Evolutionary conservation across 2,888 invertebrate species (phyloP).

Genomic region (Morpho achilles): DNA sequence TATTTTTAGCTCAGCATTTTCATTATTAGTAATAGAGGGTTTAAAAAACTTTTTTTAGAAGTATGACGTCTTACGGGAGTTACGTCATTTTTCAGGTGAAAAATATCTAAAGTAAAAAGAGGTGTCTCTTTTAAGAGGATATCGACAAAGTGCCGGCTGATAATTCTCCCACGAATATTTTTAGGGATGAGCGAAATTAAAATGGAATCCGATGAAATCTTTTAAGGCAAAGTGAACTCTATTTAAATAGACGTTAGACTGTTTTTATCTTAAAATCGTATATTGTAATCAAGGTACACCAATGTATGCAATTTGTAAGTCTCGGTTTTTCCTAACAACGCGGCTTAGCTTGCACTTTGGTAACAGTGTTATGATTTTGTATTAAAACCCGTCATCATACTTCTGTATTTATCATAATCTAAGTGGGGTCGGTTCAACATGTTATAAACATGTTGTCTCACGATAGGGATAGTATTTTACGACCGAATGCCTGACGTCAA

Average conservation of each 20-base stretch:
- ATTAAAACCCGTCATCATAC: no score
- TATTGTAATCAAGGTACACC: slow-evolving; percentile 8
- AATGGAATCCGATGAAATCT: slow-evolving; percentile 16
- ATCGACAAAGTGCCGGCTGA: slow-evolving; percentile 31
- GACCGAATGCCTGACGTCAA: no score
- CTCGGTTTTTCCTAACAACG: slow-evolving; percentile 9
- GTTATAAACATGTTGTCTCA: no score
- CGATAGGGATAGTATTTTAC: no score
- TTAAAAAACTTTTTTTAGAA: no score
- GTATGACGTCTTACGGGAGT: slow-evolving; percentile 37
- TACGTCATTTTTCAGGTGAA: slow-evolving; percentile 42
- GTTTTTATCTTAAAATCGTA: background rate
- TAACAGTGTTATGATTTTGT: no score
- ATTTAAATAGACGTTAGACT: background rate
- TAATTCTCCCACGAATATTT: slow-evolving; percentile 35
- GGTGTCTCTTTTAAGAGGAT: slow-evolving; percentile 25
- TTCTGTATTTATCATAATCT: no score
- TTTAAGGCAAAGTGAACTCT: slow-evolving; percentile 9
- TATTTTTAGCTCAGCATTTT: no score
- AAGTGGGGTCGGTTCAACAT: no score
- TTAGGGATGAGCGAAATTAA: slow-evolving; percentile 29
- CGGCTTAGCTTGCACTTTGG: slow-evolving; percentile 13
- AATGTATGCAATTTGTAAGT: slow-evolving; percentile 19
- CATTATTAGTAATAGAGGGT: no score
- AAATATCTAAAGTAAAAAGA: slow-evolving; percentile 50